Conservation (phyloP, 1,140 invertebrate genomes). For the Zaprionus kolodkinae region DNA sequence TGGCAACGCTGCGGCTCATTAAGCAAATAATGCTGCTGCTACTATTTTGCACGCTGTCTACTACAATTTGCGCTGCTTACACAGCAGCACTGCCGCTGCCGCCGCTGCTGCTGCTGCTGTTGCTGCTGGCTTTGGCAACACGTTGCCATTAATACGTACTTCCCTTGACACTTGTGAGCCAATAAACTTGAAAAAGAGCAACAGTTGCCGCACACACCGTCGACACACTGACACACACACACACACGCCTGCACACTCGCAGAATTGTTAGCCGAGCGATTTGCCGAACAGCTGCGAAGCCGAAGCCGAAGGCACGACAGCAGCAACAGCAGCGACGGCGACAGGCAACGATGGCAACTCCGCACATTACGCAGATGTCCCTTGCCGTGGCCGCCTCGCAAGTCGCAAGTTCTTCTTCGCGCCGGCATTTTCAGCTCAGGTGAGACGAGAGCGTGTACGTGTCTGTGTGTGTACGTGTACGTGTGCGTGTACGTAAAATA, state of each 20-base stretch:
- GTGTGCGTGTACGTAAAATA: constrained; percentile 24
- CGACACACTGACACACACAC: constrained; percentile 21
- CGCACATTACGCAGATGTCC: constrained; percentile 79
- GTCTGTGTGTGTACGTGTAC: too few species aligned
- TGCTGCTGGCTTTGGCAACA: constrained; percentile 59
- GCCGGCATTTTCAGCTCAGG: constrained; percentile 51
- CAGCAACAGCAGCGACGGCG: neutral
- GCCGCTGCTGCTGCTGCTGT: constrained; percentile 28
- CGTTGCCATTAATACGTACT: constrained; percentile 81
- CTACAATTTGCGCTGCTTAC: constrained; percentile 32
- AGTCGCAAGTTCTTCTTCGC: constrained; percentile 41
- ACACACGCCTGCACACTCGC: constrained; percentile 15
- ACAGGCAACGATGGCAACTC: constrained; percentile 21
- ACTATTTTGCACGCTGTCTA: constrained; percentile 54
- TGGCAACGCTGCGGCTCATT: constrained; percentile 47
- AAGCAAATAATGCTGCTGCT: constrained; percentile 57
- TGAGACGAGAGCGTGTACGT: constrained; percentile 17
- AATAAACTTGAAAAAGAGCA: constrained; percentile 83
- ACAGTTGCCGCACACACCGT: constrained; percentile 70
- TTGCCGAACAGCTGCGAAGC: constrained; percentile 15
- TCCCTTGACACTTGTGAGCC: constrained; percentile 82
- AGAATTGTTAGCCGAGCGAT: constrained; percentile 28
- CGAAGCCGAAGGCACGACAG: neutral
- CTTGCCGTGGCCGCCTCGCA: constrained; percentile 72
- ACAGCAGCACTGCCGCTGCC: constrained; percentile 23